Evolutionary conservation across 2,888 invertebrate genomes (phyloP).

Genomic region (Drosophila pseudotalamancana): DNA sequence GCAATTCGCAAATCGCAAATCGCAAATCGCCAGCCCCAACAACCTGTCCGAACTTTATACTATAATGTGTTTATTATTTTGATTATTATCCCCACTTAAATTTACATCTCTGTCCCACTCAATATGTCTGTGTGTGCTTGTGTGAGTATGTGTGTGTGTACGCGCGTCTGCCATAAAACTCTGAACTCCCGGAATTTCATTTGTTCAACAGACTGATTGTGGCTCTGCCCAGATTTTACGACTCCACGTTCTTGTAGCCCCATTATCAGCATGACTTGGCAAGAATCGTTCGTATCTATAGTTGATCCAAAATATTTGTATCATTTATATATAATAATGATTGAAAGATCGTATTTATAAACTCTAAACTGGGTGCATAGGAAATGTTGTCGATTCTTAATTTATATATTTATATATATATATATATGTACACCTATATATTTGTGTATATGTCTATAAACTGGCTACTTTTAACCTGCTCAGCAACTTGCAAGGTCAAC

Average conservation of each 20-base stretch:
- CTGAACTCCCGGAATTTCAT: not conserved
- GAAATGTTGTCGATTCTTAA: conserved; percentile 38
- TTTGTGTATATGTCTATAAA: too few species aligned
- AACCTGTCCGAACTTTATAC: not conserved
- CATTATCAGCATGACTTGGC: conserved; percentile 49
- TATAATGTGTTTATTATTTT: conserved; percentile 39
- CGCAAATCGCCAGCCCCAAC: not conserved
- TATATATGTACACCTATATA: not conserved
- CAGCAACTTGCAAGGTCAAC: conserved; percentile 63
- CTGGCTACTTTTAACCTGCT: conserved; percentile 47
- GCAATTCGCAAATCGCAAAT: too few species aligned
- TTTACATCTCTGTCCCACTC: conserved; percentile 28
- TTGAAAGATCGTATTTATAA: conserved; percentile 37
- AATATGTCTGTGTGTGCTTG: not conserved
- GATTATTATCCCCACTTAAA: conserved; percentile 40
- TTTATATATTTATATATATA: conserved; percentile 1
- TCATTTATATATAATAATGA: conserved; percentile 2
- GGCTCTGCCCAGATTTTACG: not conserved
- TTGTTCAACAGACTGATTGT: not conserved
- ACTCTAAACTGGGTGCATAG: conserved; percentile 28
- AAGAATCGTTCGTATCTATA: conserved; percentile 25
- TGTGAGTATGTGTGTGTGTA: not conserved
- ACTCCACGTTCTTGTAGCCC: not conserved
- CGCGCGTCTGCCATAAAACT: not conserved
- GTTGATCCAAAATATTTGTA: too few species aligned